phyloP scores from a whole-genome alignment of 2,797 vertebrate genomes.

The Cryptoblepharus egeriae region DNA sequence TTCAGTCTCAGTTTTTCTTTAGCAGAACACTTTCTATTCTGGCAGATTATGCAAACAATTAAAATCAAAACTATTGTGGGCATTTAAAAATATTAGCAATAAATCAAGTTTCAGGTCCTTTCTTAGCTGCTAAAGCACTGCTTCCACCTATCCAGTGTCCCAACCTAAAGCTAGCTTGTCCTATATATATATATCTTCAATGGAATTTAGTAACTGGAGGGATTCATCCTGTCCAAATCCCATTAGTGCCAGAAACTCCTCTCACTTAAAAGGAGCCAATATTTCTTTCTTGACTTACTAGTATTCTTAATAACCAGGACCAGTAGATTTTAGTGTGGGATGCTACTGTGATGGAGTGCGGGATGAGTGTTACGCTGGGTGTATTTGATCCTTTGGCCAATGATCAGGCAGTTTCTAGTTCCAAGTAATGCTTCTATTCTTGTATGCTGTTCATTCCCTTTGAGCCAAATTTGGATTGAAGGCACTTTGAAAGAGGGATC shows the following conservation, averaged over 20 bases:
- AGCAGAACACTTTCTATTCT: background rate
- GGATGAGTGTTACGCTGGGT: background rate
- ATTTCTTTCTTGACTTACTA: slow-evolving; percentile 15
- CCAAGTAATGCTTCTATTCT: background rate
- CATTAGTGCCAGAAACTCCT: background rate
- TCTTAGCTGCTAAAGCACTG: background rate
- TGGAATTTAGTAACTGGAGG: background rate
- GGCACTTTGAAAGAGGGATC: background rate
- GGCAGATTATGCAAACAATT: background rate
- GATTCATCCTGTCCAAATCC: background rate
- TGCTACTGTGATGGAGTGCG: background rate
- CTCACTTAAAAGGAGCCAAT: background rate
- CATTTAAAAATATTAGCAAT: background rate
- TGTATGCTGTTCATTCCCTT: background rate
- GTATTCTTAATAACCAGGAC: background rate
- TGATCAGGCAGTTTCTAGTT: background rate
- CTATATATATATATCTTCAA: background rate
- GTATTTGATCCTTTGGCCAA: slow-evolving; percentile 24
- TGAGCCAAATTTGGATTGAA: no score
- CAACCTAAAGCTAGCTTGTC: background rate
- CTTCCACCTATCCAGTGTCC: background rate
- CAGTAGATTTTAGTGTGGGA: background rate
- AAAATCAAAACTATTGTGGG: background rate
- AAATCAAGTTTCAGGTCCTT: background rate
- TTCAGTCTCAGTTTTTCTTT: background rate